These are phyloP conservation scores for Biston betularia DNA, from an alignment of 2,888 invertebrate genomes.

Conservation along the genomic window DNA sequence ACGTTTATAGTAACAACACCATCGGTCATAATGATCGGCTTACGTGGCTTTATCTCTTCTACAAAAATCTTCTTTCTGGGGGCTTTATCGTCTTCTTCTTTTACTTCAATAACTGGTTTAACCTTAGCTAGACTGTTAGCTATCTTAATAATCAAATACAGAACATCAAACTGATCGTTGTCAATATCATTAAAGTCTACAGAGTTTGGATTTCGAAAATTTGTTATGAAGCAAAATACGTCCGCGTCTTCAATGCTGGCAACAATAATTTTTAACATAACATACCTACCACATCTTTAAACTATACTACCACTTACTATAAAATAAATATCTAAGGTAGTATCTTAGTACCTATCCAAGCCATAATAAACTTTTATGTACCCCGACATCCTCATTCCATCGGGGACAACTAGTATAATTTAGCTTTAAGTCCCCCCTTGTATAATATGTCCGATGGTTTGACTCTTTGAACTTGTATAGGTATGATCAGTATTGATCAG, in stretches of 20 bases:
- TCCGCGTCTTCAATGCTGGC: conserved; percentile 72
- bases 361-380: no score
- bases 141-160: conserved; percentile 71
- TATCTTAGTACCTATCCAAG: no score
- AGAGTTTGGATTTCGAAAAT: conserved; percentile 68
- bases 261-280: conserved; percentile 24
- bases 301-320: no score
- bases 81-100: conserved; percentile 27
- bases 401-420: no score
- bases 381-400: no score
- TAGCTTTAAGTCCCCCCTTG: no score
- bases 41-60: conserved; percentile 44
- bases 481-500: no score
- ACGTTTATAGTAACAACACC: conserved; percentile 71
- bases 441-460: no score
- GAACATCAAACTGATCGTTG: conserved; percentile 63
- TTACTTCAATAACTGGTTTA: conserved; percentile 30
- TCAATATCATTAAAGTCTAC: conserved; percentile 58
- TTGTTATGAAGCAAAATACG: conserved; percentile 71
- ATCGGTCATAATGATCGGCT: conserved; percentile 71
- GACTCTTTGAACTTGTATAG: no score
- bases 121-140: conserved; percentile 61
- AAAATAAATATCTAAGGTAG: no score
- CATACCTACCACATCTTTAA: no score
- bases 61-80: conserved; percentile 35